Base-by-base conservation (phyloP, 2,113 vertebrate species). In the Myotis brandtii region DNA sequence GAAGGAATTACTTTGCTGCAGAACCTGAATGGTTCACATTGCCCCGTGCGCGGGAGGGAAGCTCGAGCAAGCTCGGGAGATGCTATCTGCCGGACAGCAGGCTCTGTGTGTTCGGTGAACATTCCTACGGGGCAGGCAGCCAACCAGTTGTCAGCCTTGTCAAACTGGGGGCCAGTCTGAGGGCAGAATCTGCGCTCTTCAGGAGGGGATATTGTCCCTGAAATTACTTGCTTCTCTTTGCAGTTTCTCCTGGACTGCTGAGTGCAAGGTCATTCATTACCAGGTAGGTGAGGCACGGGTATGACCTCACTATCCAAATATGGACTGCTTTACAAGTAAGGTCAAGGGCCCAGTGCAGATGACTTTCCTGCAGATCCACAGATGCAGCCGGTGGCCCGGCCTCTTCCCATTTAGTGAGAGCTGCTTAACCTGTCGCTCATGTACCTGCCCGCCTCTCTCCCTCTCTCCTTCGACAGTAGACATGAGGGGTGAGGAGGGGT, bases 261-360 rank as follows among this genome's bases (percentile, higher is more conserved):
- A 69, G 69, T 59, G 75, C 64, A 76, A 91, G 76, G 83, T 95
- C 48, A 14, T 92, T 72, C 48, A 14, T 92, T 72, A 67, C 62
- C 0, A 1, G 40, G 56, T 62, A 91, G 95, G 93, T 56, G 92
- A 98, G 92, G 64, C 73, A 18, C 62, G 30, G 1, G 52, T 32
- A 37, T 97, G 96, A 94, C 77, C 89, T 96, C 94, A 89, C 66
- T 96, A 14, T 50, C 23, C 75, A 97, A 83, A 96, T 89, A 94
- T 12, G 75, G 95, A 92, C 40, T 67, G 91, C 48, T 93, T 92
- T 95, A 89, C 81, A 89, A 66, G 75, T 69, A 48, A 70, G 86
- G 91, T 89, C 81, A 76, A 21, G 56, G 75, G 80, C 80, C 86
- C 40, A 37, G 32, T 40, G 27, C 5, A 46, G 72, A 70, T 46